Base-by-base conservation (phyloP, 2,797 vertebrate species). In the Lates japonicus region DNA sequence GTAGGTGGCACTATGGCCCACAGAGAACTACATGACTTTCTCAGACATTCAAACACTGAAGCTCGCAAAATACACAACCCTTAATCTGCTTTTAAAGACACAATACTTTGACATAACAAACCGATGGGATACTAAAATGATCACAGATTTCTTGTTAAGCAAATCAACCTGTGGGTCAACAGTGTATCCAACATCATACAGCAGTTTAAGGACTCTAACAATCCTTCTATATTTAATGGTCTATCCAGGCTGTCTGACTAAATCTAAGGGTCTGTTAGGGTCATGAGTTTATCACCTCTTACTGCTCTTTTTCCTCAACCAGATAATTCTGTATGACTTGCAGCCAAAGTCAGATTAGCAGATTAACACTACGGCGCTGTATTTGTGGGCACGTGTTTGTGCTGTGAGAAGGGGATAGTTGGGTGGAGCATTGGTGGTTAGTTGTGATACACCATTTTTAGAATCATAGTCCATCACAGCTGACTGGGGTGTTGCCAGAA, bases 1-100 rank as follows among this genome's bases (percentile, higher is more conserved):
- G 0, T 69, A 88, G 89, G 55, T 11, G 91, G 87, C 88, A 78
- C 71, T 78, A 61, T 14, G 25, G 49, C 12, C 44, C 61, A 87
- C 37, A 88, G n/a, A 72, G 82, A 76, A n/a, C 17, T 2, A 11
- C 41, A 61, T 9, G 13, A 3, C 33, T 51, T 65, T 7, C 55
- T 19, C 7, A 10, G 11, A 68, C 8, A 7, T 20, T 71, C 19
- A 48, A 70, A 65, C 10, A 37, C 35, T 71, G 44, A 62, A 57
- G 10, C 11, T 74, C 25, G 41, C 10, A 69, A 37, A 39, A 25
- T 6, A 42, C 1, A 31, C 4, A 44, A 11, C 25, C 11, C 8
- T 49, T 25, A 37, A 44, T 29, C 22, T 44, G 37, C 41, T 39
- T 11, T 59, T 57, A 52, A 46, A 72, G 4, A 61, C 46, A 62